phyloP scores from a whole-genome alignment of 2,888 invertebrate genomes.

The Caradrina clavipalpis region DNA sequence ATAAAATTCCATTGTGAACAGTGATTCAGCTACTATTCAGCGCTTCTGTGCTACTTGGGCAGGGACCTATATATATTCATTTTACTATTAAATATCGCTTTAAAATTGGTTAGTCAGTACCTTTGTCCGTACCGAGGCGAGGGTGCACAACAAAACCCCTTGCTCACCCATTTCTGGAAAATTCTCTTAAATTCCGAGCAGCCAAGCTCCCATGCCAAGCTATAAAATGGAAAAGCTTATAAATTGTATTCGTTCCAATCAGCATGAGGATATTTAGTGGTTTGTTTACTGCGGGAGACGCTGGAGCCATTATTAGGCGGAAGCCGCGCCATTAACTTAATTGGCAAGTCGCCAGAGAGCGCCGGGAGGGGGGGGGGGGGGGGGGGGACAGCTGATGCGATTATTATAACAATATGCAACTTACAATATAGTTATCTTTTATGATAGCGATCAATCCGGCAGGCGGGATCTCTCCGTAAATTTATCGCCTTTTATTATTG shows the following conservation, averaged over 20 bases:
- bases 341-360: constrained; percentile 44
- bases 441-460: constrained; percentile 14
- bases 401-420: constrained; percentile 39
- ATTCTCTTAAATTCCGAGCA: constrained; percentile 11
- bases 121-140: no score
- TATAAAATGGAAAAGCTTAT: constrained; percentile 30
- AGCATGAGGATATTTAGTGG: constrained; percentile 56
- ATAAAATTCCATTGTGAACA: no score
- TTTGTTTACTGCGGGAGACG: constrained; percentile 55
- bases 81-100: no score
- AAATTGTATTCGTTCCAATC: constrained; percentile 49
- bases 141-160: background rate
- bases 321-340: constrained; percentile 56
- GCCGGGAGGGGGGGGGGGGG: no score
- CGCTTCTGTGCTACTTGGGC: no score
- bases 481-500: no score
- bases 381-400: constrained; percentile 16
- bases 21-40: no score
- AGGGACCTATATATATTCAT: no score
- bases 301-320: constrained; percentile 54
- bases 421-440: constrained; percentile 18
- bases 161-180: constrained; percentile 13
- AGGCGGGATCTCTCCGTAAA: no score
- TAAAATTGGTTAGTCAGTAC: no score
- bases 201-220: background rate